Conservation (phyloP, 2,888 invertebrate genomes). For the Cephus pygmeus region DNA sequence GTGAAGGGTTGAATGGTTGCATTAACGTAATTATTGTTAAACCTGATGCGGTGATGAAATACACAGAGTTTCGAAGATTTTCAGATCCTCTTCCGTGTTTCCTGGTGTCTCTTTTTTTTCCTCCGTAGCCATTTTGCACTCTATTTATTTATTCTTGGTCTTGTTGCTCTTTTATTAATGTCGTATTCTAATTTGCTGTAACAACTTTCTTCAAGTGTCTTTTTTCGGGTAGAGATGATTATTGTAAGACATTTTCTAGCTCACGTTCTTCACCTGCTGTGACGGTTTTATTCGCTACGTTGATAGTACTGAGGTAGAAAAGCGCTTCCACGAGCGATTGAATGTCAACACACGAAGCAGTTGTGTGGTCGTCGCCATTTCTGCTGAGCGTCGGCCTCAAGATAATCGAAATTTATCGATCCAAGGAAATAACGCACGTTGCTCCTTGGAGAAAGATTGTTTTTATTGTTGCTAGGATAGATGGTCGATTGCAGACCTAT, state of each 20-base stretch:
- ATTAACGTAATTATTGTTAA: conserved; percentile 19
- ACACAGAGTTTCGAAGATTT: conserved; percentile 77
- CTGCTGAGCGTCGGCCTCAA: conserved; percentile 20
- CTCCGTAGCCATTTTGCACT: conserved; percentile 35
- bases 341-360: conserved; percentile 40
- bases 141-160: conserved; percentile 8
- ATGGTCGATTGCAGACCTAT: background rate
- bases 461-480: conserved; percentile 28
- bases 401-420: conserved; percentile 47
- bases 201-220: background rate
- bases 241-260: background rate
- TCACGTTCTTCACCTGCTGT: conserved; percentile 14
- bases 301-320: conserved; percentile 18
- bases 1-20: background rate
- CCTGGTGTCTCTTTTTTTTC: conserved; percentile 52
- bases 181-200: background rate
- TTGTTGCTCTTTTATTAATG: background rate
- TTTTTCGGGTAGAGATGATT: background rate
- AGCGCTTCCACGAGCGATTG: conserved; percentile 33
- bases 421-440: conserved; percentile 26
- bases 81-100: conserved; percentile 78
- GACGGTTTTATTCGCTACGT: background rate
- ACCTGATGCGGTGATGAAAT: conserved; percentile 71
- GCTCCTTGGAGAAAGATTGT: conserved; percentile 9
- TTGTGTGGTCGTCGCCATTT: conserved; percentile 34